Conservation (phyloP, 2,888 invertebrate species). For the Pachliopta kotzebuea region DNA sequence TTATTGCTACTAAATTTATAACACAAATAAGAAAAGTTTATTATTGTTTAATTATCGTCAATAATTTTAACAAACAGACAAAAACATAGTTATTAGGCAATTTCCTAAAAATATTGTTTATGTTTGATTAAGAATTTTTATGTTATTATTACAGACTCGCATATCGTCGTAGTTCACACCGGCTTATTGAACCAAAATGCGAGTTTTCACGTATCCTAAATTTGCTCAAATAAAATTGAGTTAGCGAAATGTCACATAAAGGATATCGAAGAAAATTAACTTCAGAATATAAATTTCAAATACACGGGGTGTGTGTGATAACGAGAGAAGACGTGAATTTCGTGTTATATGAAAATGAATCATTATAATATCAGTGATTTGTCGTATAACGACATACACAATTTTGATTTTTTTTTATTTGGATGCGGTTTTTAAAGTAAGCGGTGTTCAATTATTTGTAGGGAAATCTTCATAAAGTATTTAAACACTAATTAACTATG, state of each 20-base stretch:
- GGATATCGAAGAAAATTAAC: constrained; percentile 21
- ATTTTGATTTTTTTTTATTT: no score
- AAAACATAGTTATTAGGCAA: background rate
- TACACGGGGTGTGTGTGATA: background rate
- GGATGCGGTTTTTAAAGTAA: no score
- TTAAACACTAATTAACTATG: no score
- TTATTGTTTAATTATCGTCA: background rate
- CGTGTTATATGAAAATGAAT: no score
- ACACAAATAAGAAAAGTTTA: background rate
- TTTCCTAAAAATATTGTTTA: no score
- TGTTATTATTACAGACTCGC: background rate
- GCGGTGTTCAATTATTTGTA: no score
- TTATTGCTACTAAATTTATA: background rate
- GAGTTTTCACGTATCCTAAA: background rate
- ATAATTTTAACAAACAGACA: background rate
- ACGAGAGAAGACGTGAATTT: no score
- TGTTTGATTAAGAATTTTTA: no score
- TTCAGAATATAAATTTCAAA: constrained; percentile 7
- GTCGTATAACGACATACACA: no score
- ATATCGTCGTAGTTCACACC: background rate
- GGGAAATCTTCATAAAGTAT: no score
- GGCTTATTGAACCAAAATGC: background rate
- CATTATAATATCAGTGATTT: no score
- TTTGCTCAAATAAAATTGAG: constrained; percentile 15
- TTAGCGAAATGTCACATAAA: constrained; percentile 12